Evolutionary conservation across 1,140 invertebrate genomes (phyloP).

Genomic region (Dendroctonus valens): DNA sequence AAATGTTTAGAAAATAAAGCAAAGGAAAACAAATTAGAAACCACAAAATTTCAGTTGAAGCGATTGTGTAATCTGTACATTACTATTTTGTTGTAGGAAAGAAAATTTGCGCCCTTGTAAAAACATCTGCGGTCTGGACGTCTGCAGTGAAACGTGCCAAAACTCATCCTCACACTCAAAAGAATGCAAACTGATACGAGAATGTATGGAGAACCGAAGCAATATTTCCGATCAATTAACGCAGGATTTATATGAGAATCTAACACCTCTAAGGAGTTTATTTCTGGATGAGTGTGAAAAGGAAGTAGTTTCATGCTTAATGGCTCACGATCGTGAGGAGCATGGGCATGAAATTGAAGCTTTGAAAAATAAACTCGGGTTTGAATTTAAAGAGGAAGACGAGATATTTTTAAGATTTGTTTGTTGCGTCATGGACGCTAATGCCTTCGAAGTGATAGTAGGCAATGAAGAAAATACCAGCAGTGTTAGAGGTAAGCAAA

Average conservation of each 20-base stretch:
- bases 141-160: conserved; percentile 61
- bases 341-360: conserved; percentile 60
- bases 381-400: conserved; percentile 58
- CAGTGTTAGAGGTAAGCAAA: conserved; percentile 61
- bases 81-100: conserved; percentile 26
- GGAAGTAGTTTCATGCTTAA: conserved; percentile 56
- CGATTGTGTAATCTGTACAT: background rate
- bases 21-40: no score
- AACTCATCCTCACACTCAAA: conserved; percentile 53
- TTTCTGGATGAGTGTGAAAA: conserved; percentile 56
- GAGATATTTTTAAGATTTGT: conserved; percentile 60
- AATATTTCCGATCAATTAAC: conserved; percentile 48
- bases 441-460: conserved; percentile 67
- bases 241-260: conserved; percentile 54
- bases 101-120: conserved; percentile 54
- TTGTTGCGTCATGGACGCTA: conserved; percentile 68
- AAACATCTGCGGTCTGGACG: conserved; percentile 57
- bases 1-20: no score
- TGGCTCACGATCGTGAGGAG: conserved; percentile 56
- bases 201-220: conserved; percentile 53
- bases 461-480: conserved; percentile 51
- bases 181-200: conserved; percentile 61
- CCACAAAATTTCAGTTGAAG: no score
- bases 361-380: conserved; percentile 55
- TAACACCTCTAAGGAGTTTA: conserved; percentile 62